Evolutionary conservation across 2,113 vertebrate genomes (phyloP), one percentile per base, ranked within the genome.

Genomic region (Macroglossus sobrinus): DNA sequence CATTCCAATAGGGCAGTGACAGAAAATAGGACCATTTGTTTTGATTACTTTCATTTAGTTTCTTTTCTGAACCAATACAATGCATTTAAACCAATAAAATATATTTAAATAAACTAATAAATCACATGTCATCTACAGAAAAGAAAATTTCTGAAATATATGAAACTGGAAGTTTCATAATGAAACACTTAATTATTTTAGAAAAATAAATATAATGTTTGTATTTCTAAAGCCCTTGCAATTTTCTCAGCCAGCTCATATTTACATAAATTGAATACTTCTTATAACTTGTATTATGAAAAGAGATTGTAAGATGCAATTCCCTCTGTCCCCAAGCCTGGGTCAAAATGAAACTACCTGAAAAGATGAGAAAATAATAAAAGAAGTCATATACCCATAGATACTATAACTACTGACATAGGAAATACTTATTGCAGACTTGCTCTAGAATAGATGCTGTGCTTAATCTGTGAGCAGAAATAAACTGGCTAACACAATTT

Each of bases 171-270:
- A 33, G 21, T 59, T 78, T 89, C 55, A 87, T 72, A 78, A 87
- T 87, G 24, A 8, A 84, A 55, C 11, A 85, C 22, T 15, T 68
- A 87, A 72, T 71, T 68, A 68, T 94, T 93, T 94, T 69, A 55
- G 57, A 95, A 86, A 87, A 75, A 47, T 84, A 72, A 3, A 87
- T 91, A 76, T 71, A 94, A 21, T 43, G 50, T 63, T 91, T 61
- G 4, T 84, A 69, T 78, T 80, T 74, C 2, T 40, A 53, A 78
- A 57, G 33, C 1, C 5, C 14, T 33, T 28, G 15, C 0, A 80
- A 40, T 59, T 71, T 86, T 74, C 14, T 84, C 55, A 74, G 40
- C 3, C 24, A 18, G 0, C 5, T 75, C 55, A 19, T 88, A 50
- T 91, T 89, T 53, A 75, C 2, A 35, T 9, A 64, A 26, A 30